Evolutionary conservation across 2,888 invertebrate species (phyloP).

Genomic region (Chaetogeoica ovagalla): DNA sequence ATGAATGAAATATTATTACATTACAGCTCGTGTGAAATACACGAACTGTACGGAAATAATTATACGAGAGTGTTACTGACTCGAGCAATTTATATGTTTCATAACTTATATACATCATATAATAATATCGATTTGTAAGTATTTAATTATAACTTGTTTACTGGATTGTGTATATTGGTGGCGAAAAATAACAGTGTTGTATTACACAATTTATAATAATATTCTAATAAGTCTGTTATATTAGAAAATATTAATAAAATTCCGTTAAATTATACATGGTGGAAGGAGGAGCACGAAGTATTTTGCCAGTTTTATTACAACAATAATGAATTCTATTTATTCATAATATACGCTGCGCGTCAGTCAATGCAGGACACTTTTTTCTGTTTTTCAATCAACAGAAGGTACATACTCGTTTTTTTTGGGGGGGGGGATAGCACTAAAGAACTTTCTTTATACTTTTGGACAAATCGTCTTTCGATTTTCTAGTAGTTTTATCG

Average conservation of each 20-base stretch:
- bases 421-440: background rate
- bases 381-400: no score
- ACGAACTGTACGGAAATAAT: background rate
- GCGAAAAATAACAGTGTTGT: no score
- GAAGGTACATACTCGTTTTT: background rate
- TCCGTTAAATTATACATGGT: background rate
- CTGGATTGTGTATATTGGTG: background rate
- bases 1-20: no score
- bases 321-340: background rate
- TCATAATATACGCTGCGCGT: background rate
- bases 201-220: no score
- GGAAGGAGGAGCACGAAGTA: no score
- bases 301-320: no score
- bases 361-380: background rate
- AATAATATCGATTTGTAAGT: background rate
- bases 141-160: slow-evolving; percentile 10
- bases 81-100: background rate
- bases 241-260: background rate
- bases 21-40: no score
- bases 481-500: no score
- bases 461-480: no score
- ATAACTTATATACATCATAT: background rate
- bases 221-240: no score
- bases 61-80: background rate
- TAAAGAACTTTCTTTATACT: no score